A percentile compares a stretch with the other conserved stretches of the same genome.
Evolutionary conservation across 2,797 vertebrate species (phyloP).

Genomic region (Peromyscus melanophrys): DNA sequence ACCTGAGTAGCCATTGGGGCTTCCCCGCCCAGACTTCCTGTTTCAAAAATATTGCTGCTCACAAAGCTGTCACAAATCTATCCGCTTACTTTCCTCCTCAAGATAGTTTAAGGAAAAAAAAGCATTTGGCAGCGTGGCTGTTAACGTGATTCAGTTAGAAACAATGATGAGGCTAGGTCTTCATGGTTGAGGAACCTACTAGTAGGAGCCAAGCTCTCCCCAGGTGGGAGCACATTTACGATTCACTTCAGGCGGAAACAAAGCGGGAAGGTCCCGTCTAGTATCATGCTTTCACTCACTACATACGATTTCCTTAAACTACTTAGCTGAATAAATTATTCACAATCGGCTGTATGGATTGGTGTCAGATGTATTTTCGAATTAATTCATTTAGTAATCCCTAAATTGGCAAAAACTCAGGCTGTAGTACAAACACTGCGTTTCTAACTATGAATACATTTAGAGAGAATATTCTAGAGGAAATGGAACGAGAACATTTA

Average conservation of each 20-base stretch:
- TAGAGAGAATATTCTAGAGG: constrained; percentile 48
- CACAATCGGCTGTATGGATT: constrained; percentile 46
- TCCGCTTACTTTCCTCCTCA: constrained; percentile 75
- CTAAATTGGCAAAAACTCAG: constrained; percentile 63
- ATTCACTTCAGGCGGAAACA: constrained; percentile 39
- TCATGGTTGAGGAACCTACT: not conserved
- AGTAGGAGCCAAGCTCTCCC: not conserved
- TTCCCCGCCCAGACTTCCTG: constrained; percentile 64
- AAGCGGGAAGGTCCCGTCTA: constrained; percentile 58
- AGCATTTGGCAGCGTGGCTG: constrained; percentile 14
- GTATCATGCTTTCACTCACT: constrained; percentile 58
- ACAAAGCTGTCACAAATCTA: constrained; percentile 63
- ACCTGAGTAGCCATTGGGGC: constrained; percentile 36
- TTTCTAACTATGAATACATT: constrained; percentile 51
- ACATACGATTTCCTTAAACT: constrained; percentile 59
- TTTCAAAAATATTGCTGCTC: constrained; percentile 62
- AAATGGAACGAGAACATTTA: too few relatives aligned
- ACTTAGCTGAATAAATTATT: constrained; percentile 72
- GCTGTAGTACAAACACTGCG: not conserved
- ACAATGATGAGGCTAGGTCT: not conserved
- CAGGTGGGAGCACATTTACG: not conserved
- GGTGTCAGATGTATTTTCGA: constrained; percentile 51
- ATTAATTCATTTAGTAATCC: constrained; percentile 67
- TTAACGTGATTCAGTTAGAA: constrained; percentile 50
- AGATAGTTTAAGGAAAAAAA: constrained; percentile 70